phyloP scores from a whole-genome alignment of 1,140 invertebrate genomes.

The Laupala kohalensis region DNA sequence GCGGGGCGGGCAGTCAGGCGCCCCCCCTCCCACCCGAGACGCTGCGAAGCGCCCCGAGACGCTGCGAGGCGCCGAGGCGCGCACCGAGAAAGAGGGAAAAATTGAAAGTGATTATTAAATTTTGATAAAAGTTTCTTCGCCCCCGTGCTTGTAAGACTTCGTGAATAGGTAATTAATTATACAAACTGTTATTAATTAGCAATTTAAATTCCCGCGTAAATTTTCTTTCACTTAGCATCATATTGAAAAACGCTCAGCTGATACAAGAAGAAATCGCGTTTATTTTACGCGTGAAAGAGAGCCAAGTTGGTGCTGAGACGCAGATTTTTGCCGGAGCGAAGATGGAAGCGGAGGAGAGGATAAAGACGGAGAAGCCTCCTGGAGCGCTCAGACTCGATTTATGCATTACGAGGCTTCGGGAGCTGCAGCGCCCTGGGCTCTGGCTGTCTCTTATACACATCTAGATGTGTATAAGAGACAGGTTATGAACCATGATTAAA shows the following conservation, averaged over 20 bases:
- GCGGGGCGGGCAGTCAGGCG: no score
- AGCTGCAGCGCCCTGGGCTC: no score
- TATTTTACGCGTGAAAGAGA: neutral
- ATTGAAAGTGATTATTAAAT: neutral
- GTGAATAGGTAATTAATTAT: slow-evolving; percentile 1
- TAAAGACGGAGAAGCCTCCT: neutral
- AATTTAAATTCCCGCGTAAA: slow-evolving; percentile 1
- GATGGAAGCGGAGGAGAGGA: neutral
- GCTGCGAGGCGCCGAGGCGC: neutral
- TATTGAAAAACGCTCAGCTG: neutral
- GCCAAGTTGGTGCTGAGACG: neutral
- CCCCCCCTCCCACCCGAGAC: no score
- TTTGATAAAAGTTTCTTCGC: neutral
- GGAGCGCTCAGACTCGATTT: neutral
- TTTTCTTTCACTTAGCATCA: neutral
- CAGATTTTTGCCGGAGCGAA: neutral
- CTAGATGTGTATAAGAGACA: no score
- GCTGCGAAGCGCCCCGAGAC: neutral
- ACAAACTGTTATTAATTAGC: slow-evolving; percentile 4
- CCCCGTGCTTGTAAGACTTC: neutral
- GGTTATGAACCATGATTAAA: no score
- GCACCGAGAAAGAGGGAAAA: neutral
- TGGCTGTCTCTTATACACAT: no score
- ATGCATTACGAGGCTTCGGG: neutral
- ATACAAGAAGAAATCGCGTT: neutral